These are phyloP conservation scores for Hyphantria cunea DNA, from an alignment of 1,140 invertebrate genomes.

Conservation along the genomic window DNA sequence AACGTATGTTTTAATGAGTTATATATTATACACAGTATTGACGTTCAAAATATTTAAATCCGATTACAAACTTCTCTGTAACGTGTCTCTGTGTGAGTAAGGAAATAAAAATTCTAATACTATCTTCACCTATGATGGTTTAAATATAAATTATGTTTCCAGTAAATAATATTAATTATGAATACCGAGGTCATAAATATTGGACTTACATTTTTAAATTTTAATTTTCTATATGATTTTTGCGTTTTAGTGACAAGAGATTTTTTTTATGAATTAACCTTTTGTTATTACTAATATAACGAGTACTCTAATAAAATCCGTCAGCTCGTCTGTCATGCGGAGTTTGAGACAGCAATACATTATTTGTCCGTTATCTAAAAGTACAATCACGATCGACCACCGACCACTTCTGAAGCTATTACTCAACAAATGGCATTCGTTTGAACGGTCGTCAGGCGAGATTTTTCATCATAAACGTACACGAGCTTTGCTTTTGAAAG, in stretches of 20 bases:
- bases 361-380: slow-evolving; percentile 31
- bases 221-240: not conserved
- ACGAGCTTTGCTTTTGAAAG: slow-evolving; percentile 39
- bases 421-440: slow-evolving; percentile 32
- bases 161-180: slow-evolving; percentile 22
- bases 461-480: slow-evolving; percentile 29
- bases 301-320: slow-evolving; percentile 29
- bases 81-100: slow-evolving; percentile 14
- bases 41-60: slow-evolving; percentile 45
- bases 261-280: slow-evolving; percentile 13
- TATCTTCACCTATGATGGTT: slow-evolving; percentile 6
- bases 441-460: slow-evolving; percentile 23
- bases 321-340: slow-evolving; percentile 29
- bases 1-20: slow-evolving; percentile 35
- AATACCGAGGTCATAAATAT: slow-evolving; percentile 5
- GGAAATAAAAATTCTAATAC: slow-evolving; percentile 19
- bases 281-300: slow-evolving; percentile 15
- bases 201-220: slow-evolving; percentile 3
- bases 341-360: slow-evolving; percentile 28
- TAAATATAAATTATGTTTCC: slow-evolving; percentile 12
- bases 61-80: slow-evolving; percentile 35
- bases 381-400: slow-evolving; percentile 28
- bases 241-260: not conserved
- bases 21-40: slow-evolving; percentile 43
- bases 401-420: slow-evolving; percentile 27